phyloP scores from a whole-genome alignment of 2,888 invertebrate genomes.

The Bellardia pandia region DNA sequence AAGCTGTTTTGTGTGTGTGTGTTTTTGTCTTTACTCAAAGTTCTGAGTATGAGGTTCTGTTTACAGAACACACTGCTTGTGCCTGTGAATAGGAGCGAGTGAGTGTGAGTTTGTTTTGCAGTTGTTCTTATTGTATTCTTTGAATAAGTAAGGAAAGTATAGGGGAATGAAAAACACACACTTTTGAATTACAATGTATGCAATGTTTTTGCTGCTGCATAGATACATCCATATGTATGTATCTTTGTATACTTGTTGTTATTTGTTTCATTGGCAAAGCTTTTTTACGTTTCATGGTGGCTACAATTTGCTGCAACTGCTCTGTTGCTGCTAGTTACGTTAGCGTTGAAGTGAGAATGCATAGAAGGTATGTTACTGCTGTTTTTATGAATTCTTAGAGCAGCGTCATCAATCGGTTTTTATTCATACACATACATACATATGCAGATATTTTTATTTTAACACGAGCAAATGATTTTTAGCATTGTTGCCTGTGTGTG shows the following conservation, averaged over 20 bases:
- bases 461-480: conserved; percentile 56
- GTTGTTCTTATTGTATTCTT: not conserved
- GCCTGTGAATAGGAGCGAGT: not conserved
- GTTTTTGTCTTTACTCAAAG: conserved; percentile 20
- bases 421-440: not conserved
- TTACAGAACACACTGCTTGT: not conserved
- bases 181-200: conserved; percentile 7
- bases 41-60: conserved; percentile 20
- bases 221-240: too few relatives aligned
- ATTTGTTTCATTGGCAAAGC: conserved; percentile 11
- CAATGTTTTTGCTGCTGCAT: conserved; percentile 2
- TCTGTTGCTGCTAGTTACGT: not conserved
- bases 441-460: not conserved
- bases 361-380: conserved; percentile 22
- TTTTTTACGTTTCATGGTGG: not conserved
- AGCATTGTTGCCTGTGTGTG: not conserved
- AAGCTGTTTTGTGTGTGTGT: conserved; percentile 73
- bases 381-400: conserved; percentile 37
- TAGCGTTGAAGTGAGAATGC: not conserved
- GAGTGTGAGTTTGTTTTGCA: conserved; percentile 26
- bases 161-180: not conserved
- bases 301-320: not conserved
- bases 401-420: conserved; percentile 5
- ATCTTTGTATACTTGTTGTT: too few relatives aligned
- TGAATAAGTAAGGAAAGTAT: not conserved